Evolutionary conservation across 92 coral and sea anemone species (phyloP).

Genomic region (Chrysogorgia sp.): DNA sequence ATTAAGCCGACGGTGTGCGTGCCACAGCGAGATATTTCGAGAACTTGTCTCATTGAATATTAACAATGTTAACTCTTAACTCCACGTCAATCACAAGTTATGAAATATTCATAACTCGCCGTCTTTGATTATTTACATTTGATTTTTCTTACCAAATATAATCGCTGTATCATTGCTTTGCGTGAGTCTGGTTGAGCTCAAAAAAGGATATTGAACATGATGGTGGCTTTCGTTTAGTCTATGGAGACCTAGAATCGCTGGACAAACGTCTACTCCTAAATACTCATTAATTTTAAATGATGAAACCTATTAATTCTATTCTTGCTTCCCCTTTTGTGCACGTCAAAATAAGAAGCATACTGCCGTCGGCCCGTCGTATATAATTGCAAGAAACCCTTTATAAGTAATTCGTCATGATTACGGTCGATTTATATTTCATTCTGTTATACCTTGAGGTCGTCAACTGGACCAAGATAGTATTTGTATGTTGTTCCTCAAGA

Average conservation of each 20-base stretch:
- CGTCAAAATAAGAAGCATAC: conserved; percentile 22
- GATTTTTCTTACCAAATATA: neutral
- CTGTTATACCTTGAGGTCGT: neutral
- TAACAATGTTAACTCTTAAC: conserved; percentile 7
- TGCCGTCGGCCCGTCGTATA: too few relatives aligned
- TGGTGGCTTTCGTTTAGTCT: too few relatives aligned
- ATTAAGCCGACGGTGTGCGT: conserved; percentile 13
- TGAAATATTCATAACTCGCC: conserved; percentile 32
- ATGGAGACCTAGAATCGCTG: neutral
- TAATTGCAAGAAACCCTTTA: conserved; percentile 27
- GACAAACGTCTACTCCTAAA: neutral
- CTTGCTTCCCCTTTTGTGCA: neutral
- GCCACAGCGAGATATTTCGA: neutral
- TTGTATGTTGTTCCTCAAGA: neutral
- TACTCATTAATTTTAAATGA: conserved; percentile 43
- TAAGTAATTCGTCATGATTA: conserved; percentile 35
- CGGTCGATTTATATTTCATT: neutral
- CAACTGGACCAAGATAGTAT: neutral
- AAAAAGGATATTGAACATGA: too few relatives aligned
- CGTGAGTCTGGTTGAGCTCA: too few relatives aligned
- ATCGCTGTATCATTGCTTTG: neutral
- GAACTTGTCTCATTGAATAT: conserved; percentile 32
- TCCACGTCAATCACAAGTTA: neutral
- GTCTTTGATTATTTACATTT: conserved; percentile 32
- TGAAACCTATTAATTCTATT: conserved; percentile 33